phyloP scores from a whole-genome alignment of 1,140 invertebrate species.

The Tetragonula clypearis region DNA sequence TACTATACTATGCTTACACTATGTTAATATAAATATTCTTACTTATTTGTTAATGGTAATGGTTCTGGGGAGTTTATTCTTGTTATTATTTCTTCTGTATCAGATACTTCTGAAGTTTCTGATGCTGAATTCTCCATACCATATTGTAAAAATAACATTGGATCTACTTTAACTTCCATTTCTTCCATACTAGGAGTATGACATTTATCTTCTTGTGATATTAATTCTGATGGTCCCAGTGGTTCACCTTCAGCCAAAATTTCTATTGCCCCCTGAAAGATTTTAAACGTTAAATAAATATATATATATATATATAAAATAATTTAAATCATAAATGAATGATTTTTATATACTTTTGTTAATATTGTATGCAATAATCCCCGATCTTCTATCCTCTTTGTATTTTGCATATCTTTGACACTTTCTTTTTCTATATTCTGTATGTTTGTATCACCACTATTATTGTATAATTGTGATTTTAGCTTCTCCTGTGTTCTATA shows the following conservation, averaged over 20 bases:
- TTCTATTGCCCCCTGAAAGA: constrained; percentile 70
- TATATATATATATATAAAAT: background rate
- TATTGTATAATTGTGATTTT: constrained; percentile 74
- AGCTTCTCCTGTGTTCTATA: constrained; percentile 82
- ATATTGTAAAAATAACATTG: constrained; percentile 84
- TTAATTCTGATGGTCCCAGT: constrained; percentile 62
- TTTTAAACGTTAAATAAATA: background rate
- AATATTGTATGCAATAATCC: constrained; percentile 83
- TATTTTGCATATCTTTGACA: constrained; percentile 67
- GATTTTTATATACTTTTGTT: constrained; percentile 77
- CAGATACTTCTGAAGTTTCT: constrained; percentile 74
- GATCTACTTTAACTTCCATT: constrained; percentile 84
- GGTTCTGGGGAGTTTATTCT: constrained; percentile 57
- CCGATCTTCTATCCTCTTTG: constrained; percentile 75
- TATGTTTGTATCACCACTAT: constrained; percentile 56
- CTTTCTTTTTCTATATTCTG: constrained; percentile 63
- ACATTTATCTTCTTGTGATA: constrained; percentile 66
- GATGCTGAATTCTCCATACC: constrained; percentile 77
- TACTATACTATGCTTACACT: background rate
- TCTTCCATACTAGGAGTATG: constrained; percentile 79
- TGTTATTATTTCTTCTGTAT: constrained; percentile 70
- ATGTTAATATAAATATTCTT: constrained; percentile 19
- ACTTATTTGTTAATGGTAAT: constrained; percentile 68
- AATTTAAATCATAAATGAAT: background rate
- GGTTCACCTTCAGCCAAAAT: constrained; percentile 66